These are phyloP conservation scores for Gerris buenoi DNA, from an alignment of 1,140 invertebrate genomes.

Conservation along the genomic window DNA sequence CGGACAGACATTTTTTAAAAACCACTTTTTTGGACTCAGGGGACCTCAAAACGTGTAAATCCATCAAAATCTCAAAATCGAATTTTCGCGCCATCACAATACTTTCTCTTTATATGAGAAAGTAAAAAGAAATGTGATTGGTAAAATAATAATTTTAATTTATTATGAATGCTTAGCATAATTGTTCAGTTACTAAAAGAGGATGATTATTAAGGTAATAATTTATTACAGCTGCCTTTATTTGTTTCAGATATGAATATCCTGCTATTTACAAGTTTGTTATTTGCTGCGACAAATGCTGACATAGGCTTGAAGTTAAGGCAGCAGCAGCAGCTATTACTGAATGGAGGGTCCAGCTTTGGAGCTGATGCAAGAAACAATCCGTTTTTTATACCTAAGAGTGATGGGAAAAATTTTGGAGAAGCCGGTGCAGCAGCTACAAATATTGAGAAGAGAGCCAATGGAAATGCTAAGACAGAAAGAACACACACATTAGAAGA, in stretches of 20 bases:
- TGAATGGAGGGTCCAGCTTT: neutral
- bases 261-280: neutral
- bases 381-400: conserved; percentile 1
- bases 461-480: neutral
- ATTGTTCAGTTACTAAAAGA: too few relatives aligned
- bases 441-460: neutral
- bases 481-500: conserved; percentile 13
- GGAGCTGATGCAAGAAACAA: neutral
- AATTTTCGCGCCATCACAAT: too few relatives aligned
- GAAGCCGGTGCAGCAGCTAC: neutral
- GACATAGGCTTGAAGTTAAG: neutral
- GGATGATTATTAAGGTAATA: too few relatives aligned
- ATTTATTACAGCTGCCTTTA: neutral
- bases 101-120: too few relatives aligned
- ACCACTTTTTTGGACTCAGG: too few relatives aligned
- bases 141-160: too few relatives aligned
- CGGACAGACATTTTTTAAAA: too few relatives aligned
- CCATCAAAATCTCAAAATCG: too few relatives aligned
- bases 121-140: too few relatives aligned
- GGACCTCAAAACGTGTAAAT: too few relatives aligned
- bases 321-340: too few relatives aligned
- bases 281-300: neutral
- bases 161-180: too few relatives aligned
- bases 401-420: conserved; percentile 5
- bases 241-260: neutral